phyloP scores from a whole-genome alignment of 2,113 vertebrate species.

The Falcunculus frontatus region DNA sequence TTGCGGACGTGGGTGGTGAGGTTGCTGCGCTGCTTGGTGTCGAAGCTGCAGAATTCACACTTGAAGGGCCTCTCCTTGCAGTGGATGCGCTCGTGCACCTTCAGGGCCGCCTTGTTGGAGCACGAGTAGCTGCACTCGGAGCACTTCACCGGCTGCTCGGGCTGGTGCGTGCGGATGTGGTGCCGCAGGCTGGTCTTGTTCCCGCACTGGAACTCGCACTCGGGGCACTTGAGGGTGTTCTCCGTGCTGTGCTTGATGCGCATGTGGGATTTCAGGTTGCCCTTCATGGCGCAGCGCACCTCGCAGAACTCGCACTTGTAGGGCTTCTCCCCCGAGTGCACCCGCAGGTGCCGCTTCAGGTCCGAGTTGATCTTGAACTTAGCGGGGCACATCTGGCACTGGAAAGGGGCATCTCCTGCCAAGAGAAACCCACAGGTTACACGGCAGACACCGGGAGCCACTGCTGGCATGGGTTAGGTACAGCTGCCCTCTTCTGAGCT shows the following conservation, averaged over 20 bases:
- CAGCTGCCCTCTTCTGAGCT: not conserved
- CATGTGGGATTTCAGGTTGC: constrained; percentile 94
- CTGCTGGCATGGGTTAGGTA: fast-evolving
- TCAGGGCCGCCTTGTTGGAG: constrained; percentile 89
- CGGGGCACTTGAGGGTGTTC: constrained; percentile 81
- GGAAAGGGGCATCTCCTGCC: constrained; percentile 89
- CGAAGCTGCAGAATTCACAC: constrained; percentile 85
- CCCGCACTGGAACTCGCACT: constrained; percentile 90
- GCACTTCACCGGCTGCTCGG: constrained; percentile 86
- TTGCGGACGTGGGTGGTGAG: constrained; percentile 90
- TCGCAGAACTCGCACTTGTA: constrained; percentile 95
- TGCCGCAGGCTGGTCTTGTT: constrained; percentile 87
- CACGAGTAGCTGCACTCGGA: constrained; percentile 90
- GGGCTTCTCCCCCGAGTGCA: constrained; percentile 96
- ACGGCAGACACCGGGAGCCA: not conserved
- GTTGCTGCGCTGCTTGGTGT: constrained; percentile 95
- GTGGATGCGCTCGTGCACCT: constrained; percentile 89
- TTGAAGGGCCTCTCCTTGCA: constrained; percentile 91
- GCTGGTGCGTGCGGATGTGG: constrained; percentile 86
- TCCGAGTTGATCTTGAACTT: constrained; percentile 99
- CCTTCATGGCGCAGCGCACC: constrained; percentile 97
- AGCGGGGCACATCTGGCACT: constrained; percentile 91
- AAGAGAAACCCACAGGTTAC: constrained; percentile 6
- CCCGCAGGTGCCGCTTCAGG: constrained; percentile 92
- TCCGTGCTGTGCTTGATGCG: constrained; percentile 89